Percentiles rank a stretch among this genome's conserved stretches.
phyloP scores from a whole-genome alignment of 2,888 invertebrate species.

The Alloplasta piceator region DNA sequence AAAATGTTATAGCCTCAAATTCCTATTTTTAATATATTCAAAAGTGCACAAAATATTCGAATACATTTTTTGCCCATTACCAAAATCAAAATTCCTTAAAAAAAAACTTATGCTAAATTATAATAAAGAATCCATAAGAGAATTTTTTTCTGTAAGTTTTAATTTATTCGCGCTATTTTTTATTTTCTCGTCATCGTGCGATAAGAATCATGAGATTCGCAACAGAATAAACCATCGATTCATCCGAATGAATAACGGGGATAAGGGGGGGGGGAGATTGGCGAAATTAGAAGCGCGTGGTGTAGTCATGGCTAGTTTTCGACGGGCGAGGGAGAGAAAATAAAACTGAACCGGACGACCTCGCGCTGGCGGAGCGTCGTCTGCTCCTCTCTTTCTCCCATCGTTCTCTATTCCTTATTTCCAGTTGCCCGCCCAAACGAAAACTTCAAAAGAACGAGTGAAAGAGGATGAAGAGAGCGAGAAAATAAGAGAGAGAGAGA shows the following conservation, averaged over 20 bases:
- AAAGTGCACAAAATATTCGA: too few species aligned
- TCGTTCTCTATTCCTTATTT: slow-evolving; percentile 21
- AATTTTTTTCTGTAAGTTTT: neutral
- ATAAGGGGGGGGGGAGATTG: slow-evolving; percentile 6
- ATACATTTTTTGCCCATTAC: too few species aligned
- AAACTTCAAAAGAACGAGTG: slow-evolving; percentile 60
- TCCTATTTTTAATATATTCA: too few species aligned
- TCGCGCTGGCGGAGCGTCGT: slow-evolving; percentile 53
- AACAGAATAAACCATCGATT: neutral
- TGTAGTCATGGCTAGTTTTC: slow-evolving; percentile 32
- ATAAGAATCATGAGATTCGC: neutral
- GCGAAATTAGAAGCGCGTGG: slow-evolving; percentile 32
- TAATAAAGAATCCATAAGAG: too few species aligned
- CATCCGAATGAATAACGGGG: neutral
- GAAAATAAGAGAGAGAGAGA: slow-evolving; percentile 11
- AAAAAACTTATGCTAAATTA: too few species aligned
- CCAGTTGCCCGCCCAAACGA: slow-evolving; percentile 34
- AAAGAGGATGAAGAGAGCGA: slow-evolving; percentile 14
- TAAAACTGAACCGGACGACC: slow-evolving; percentile 62
- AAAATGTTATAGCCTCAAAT: too few species aligned
- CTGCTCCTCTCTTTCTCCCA: slow-evolving; percentile 34
- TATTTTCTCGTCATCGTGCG: neutral
- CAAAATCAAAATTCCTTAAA: too few species aligned
- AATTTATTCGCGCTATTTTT: neutral
- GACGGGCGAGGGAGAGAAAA: slow-evolving; percentile 50